Base-by-base conservation (phyloP, 2,888 invertebrate species). In the Carcina quercana region DNA sequence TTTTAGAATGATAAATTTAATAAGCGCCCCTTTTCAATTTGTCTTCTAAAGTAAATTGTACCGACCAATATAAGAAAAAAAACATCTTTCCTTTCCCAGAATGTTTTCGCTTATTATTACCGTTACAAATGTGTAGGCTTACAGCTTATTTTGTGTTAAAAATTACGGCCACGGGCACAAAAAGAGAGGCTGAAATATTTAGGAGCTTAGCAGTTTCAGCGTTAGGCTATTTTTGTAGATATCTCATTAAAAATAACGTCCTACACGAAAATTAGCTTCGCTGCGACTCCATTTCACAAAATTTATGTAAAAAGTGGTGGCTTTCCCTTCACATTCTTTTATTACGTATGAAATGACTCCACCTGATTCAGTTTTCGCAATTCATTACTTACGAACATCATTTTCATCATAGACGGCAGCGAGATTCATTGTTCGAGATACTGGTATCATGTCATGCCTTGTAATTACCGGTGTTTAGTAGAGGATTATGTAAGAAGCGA, bases 171-270 rank as follows among this genome's bases (percentile, higher is more conserved):
- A 37, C 32, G 24, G 40, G 45, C 48, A 42, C 50, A 53, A 50
- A 51, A 47, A 46, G 47, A 42, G 40, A 13, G 35, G 32, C 37
- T 50, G 49, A 59, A 50, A 50, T 50, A 49, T 56, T 54, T 50
- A 34, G 35, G 41, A 37, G 45, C 49, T 53, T 57, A 54, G 45
- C 46, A 42, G 51, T 47, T 48, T 49, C 47, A 50, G 45, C 40
- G 42, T 41, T 43, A 38, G 42, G 38, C 47, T 42, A 45, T 45
- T 47, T 40, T 42, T 44, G 40, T 50, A 24, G 52, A 50, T 47
- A 49, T 54, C 50, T 55, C 61, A 61, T 62, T 59, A 56, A 59
- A 55, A 57, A 47, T 54, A 50, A 52, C 54, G 50, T 46, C 47
- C 47, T 45, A 50, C 49, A 46, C 40, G 51, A 52, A 50, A 46